Conservation (phyloP, 1,140 invertebrate genomes). For the Planococcus citri region DNA sequence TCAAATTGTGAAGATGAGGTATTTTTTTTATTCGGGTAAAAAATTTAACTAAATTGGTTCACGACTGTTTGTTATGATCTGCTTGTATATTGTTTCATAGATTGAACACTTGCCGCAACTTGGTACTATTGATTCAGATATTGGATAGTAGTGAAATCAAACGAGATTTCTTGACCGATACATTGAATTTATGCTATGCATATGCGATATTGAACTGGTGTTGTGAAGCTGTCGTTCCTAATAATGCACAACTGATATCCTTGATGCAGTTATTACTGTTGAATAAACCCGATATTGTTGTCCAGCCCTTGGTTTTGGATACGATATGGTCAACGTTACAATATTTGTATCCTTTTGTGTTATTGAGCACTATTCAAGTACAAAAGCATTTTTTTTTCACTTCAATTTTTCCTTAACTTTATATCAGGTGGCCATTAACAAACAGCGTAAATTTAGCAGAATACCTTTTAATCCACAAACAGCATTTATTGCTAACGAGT, state of each 20-base stretch:
- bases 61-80: background rate
- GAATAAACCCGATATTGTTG: background rate
- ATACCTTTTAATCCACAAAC: background rate
- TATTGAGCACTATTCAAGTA: background rate
- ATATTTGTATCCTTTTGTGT: slow-evolving; percentile 10
- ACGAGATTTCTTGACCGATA: background rate
- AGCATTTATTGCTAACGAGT: background rate
- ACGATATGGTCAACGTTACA: background rate
- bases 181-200: background rate
- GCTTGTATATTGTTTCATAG: background rate
- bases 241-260: background rate
- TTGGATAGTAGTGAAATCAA: slow-evolving; percentile 5
- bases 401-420: background rate
- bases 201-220: slow-evolving; percentile 9
- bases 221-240: background rate
- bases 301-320: background rate
- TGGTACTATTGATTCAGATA: background rate
- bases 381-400: background rate
- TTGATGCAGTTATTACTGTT: slow-evolving; percentile 1
- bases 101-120: background rate
- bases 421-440: slow-evolving; percentile 7
- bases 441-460: slow-evolving; percentile 16
- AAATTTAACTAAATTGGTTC: too few species aligned
- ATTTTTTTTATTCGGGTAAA: background rate
- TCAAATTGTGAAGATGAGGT: slow-evolving; percentile 1